phyloP scores from a whole-genome alignment of 2,113 vertebrate species.

The Hemibates koningsi region DNA sequence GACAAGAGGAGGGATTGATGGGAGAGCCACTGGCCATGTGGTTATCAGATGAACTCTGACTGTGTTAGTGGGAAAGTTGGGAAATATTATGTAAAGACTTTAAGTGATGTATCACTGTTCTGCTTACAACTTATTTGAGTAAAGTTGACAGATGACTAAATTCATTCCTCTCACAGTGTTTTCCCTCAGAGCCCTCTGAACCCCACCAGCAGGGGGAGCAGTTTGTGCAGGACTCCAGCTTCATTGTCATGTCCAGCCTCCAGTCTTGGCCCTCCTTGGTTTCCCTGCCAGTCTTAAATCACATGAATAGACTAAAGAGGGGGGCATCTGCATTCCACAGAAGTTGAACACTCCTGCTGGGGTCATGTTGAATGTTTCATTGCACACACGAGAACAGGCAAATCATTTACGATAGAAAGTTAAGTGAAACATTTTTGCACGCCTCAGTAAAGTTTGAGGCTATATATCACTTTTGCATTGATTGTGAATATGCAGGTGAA shows the following conservation, averaged over 20 bases:
- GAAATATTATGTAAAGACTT: background rate
- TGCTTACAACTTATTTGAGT: background rate
- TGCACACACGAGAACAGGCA: background rate
- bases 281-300: conserved; percentile 56
- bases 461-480: background rate
- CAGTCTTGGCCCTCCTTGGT: conserved; percentile 24
- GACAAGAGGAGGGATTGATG: conserved; percentile 2
- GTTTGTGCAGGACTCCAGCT: conserved; percentile 23
- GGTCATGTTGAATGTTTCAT: conserved; percentile 14
- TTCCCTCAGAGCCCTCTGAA: background rate
- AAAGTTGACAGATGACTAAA: background rate
- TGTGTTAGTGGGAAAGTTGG: background rate
- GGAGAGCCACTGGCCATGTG: background rate
- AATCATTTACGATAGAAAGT: background rate
- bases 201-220: conserved; percentile 70
- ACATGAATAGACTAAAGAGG: conserved; percentile 40
- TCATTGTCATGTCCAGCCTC: conserved; percentile 57
- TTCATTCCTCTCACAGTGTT: background rate
- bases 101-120: background rate
- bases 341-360: background rate
- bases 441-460: background rate
- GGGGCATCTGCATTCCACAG: conserved; percentile 53
- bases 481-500: background rate
- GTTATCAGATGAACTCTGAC: background rate
- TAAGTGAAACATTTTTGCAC: background rate